Evolutionary conservation across 2,797 vertebrate species (phyloP).

Genomic region (Ambastaia sidthimunki): DNA sequence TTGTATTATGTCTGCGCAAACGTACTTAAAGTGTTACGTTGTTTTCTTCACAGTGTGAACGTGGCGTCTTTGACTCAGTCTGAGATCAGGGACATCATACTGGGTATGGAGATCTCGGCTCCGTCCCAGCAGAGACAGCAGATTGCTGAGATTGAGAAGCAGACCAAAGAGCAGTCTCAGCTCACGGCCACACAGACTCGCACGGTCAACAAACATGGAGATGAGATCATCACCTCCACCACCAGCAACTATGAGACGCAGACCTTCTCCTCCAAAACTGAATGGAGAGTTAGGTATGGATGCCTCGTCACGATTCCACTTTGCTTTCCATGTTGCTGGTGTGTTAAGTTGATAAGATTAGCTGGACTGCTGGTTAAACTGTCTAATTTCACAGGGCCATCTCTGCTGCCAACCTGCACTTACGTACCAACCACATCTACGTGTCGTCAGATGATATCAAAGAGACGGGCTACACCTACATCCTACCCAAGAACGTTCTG

Average conservation of each 20-base stretch:
- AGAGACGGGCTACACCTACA: slow-evolving; percentile 98
- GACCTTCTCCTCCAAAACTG: slow-evolving; percentile 98
- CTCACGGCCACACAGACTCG: slow-evolving; percentile 97
- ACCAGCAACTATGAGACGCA: slow-evolving; percentile 99
- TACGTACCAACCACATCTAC: slow-evolving; percentile 98
- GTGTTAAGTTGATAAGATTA: no score
- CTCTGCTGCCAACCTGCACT: slow-evolving; percentile 97
- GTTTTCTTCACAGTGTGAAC: slow-evolving; percentile 84
- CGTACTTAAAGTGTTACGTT: not conserved
- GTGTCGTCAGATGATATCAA: slow-evolving; percentile 99
- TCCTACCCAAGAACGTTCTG: slow-evolving; percentile 97
- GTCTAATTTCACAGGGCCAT: slow-evolving; percentile 83
- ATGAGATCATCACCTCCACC: slow-evolving; percentile 99
- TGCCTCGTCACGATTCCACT: no score
- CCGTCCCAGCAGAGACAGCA: slow-evolving; percentile 98
- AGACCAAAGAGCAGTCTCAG: slow-evolving; percentile 98
- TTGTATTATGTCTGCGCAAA: not conserved
- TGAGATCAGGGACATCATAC: slow-evolving; percentile 98
- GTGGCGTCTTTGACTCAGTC: slow-evolving; percentile 98
- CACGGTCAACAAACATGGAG: slow-evolving; percentile 98
- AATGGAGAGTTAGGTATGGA: slow-evolving; percentile 95
- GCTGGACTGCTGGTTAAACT: no score
- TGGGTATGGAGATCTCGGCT: slow-evolving; percentile 99
- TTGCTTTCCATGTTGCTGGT: no score
- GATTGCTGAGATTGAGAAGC: slow-evolving; percentile 99